Conservation (phyloP, 1,140 invertebrate species). For the Cylas formicarius region DNA sequence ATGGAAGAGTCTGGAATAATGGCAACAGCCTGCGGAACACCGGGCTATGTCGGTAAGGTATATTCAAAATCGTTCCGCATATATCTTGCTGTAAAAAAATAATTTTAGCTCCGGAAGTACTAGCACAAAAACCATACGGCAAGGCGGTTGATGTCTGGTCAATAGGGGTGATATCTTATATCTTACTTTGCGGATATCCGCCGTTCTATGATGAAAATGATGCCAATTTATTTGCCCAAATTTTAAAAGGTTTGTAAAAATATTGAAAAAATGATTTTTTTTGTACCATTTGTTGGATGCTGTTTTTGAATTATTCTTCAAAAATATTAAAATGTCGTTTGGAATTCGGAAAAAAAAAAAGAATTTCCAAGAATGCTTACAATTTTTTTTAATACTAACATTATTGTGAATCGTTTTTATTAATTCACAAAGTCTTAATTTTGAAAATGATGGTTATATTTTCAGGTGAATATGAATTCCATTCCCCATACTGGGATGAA, state of each 20-base stretch:
- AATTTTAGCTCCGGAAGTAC: constrained; percentile 87
- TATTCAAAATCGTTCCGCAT: background rate
- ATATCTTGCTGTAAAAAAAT: background rate
- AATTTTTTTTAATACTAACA: background rate
- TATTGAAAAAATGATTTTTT: no score
- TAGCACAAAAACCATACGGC: constrained; percentile 97
- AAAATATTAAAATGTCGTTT: no score
- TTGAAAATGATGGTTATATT: no score
- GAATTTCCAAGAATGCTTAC: no score
- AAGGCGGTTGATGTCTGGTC: constrained; percentile 99
- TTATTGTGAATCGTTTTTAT: constrained; percentile 16
- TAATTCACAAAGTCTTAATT: no score
- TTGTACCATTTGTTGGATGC: no score
- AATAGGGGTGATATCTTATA: constrained; percentile 98
- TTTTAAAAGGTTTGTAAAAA: constrained; percentile 67
- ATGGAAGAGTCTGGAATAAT: constrained; percentile 99
- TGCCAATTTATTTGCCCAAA: constrained; percentile 97
- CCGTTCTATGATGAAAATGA: constrained; percentile 99
- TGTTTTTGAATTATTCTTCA: no score
- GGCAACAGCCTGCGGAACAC: constrained; percentile 98
- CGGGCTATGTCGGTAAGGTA: constrained; percentile 68
- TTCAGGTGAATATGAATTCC: constrained; percentile 94
- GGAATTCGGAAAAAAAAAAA: no score
- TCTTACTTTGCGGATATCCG: constrained; percentile 93
- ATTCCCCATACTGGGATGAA: constrained; percentile 99